Conservation (phyloP, 2,888 invertebrate species). For the Formica aserva region DNA sequence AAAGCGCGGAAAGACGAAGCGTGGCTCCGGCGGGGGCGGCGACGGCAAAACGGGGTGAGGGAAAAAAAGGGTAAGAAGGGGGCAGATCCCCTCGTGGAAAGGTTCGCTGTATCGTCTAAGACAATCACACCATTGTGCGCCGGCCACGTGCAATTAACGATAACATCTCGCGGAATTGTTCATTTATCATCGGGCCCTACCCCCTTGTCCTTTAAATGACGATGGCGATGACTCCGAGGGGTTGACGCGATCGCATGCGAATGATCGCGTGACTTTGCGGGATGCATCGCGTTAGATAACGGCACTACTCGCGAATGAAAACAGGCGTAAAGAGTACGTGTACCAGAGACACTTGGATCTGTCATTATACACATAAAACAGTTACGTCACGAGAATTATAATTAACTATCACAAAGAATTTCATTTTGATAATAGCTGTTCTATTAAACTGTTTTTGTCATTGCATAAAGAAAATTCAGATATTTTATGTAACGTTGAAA, state of each 20-base stretch:
- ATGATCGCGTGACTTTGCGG: conserved; percentile 32
- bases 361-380: conserved; percentile 16
- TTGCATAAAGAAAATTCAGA: background rate
- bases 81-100: conserved; percentile 41
- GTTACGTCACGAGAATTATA: background rate
- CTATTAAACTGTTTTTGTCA: background rate
- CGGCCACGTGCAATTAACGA: conserved; percentile 82
- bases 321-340: background rate
- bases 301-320: background rate
- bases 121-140: conserved; percentile 83
- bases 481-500: background rate
- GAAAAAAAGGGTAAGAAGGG: conserved; percentile 50
- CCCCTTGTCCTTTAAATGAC: conserved; percentile 70
- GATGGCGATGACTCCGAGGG: conserved; percentile 28
- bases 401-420: background rate
- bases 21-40: background rate
- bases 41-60: conserved; percentile 23
- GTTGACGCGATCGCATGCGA: conserved; percentile 49
- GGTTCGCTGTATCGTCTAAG: conserved; percentile 75
- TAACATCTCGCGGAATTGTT: conserved; percentile 83
- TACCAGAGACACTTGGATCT: conserved; percentile 8
- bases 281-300: conserved; percentile 5
- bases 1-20: conserved; percentile 39
- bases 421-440: conserved; percentile 7
- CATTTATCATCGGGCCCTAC: conserved; percentile 76